phyloP scores from a whole-genome alignment of 2,888 invertebrate species.

The Homarus gammarus region DNA sequence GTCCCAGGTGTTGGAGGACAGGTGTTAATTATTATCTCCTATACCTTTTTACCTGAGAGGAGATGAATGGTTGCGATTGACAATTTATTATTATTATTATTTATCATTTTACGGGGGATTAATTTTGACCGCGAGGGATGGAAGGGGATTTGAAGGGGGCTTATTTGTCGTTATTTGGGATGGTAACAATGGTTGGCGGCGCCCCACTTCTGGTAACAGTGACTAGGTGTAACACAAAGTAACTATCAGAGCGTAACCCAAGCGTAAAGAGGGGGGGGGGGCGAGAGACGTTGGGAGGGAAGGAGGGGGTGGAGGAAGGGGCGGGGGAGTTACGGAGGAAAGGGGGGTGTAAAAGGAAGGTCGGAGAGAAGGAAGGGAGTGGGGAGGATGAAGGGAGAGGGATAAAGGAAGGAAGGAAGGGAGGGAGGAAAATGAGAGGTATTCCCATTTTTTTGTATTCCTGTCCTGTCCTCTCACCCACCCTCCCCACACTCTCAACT shows the following conservation, averaged over 20 bases:
- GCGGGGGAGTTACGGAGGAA: background rate
- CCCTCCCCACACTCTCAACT: background rate
- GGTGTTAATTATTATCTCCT: too few species aligned
- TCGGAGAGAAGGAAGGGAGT: background rate
- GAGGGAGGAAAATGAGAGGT: background rate
- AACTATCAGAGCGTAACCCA: conserved; percentile 3
- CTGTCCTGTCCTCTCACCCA: background rate
- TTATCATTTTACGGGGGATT: too few species aligned
- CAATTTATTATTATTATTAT: too few species aligned
- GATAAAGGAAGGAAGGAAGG: background rate
- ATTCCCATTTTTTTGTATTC: background rate
- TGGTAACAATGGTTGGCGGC: too few species aligned
- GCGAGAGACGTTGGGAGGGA: too few species aligned
- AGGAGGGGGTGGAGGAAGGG: background rate
- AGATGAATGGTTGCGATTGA: too few species aligned
- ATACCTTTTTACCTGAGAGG: too few species aligned
- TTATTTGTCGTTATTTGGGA: too few species aligned
- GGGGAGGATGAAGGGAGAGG: background rate
- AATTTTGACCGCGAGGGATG: too few species aligned
- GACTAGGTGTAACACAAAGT: background rate
- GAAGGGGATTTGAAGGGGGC: too few species aligned
- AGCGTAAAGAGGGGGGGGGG: background rate
- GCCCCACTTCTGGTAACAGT: background rate
- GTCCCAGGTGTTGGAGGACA: too few species aligned
- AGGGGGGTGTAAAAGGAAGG: background rate